Evolutionary conservation across 2,113 vertebrate species (phyloP), one percentile per base, ranked within the genome.

Genomic region (Trogon surrucura): DNA sequence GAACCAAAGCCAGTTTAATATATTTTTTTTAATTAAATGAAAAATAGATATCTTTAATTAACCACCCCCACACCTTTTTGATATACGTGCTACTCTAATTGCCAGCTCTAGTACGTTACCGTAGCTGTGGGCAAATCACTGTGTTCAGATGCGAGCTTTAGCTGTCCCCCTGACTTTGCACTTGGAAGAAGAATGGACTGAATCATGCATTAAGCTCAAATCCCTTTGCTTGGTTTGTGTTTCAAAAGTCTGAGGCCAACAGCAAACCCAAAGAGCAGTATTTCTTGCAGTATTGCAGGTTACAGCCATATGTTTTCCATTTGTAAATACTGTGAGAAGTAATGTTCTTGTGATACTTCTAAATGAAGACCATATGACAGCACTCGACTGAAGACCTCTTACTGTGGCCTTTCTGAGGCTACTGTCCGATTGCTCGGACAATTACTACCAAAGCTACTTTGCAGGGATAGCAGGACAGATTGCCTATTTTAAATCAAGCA

Each of bases 251-350:
- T 81, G 53, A 85, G 92, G 91, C 96, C 91, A 88, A 93, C 88
- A 97, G 22, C 85, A 96, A 92, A 97, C 91, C 88, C 92, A 91
- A 97, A 93, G 88, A 96, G 64, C 88, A 94, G 80, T 96, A 94
- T 93, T 98, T 96, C 96, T 97, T 94, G 70, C 91, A 97, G 86
- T 90, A 92, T 96, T 98, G 96, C 95, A 97, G 97, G 96, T 94
- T 95, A 92, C 22, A 85, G 58, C 89, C 97, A 96, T 96, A 51
- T 98, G 98, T 80, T 98, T 98, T 96, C 91, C 89, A 98, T 98
- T 98, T 98, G 95, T 93, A 97, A 97, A 96, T 97, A 95, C 97
- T 97, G 96, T 97, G 97, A 98, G 97, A 98, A 98, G 93, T 96
- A 92, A 96, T 97, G 96, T 97, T 97, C 97, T 97, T 97, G 86